phyloP scores from a whole-genome alignment of 2,113 vertebrate species.

The Naja naja region DNA sequence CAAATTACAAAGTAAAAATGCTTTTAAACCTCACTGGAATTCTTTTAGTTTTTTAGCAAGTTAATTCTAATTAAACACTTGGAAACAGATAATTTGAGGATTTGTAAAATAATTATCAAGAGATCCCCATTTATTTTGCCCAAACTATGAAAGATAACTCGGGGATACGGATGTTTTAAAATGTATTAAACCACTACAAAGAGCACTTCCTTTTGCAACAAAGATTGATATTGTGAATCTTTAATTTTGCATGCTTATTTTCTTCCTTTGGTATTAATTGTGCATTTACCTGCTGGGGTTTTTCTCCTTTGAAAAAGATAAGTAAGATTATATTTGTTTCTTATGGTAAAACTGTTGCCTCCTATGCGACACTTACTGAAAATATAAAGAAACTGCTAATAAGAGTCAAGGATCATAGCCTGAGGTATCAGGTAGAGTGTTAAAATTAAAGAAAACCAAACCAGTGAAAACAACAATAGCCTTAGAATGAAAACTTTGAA shows the following conservation, averaged over 20 bases:
- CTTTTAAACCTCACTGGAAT: not conserved
- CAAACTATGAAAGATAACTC: not conserved
- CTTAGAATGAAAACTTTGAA: not conserved
- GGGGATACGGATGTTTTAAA: not conserved
- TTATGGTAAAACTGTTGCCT: not conserved
- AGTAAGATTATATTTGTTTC: not conserved
- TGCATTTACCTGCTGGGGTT: not conserved
- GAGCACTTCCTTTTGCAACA: not conserved
- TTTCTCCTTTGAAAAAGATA: not conserved
- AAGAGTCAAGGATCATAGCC: not conserved
- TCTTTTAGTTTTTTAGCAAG: not conserved
- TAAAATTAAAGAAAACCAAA: not conserved
- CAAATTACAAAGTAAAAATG: not conserved
- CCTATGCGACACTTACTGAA: not conserved
- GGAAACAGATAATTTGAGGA: not conserved
- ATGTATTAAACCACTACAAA: not conserved
- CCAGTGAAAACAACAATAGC: not conserved
- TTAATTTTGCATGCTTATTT: not conserved
- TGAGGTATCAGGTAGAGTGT: too few species aligned
- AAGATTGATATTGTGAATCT: not conserved
- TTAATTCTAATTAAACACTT: not conserved
- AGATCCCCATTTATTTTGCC: not conserved
- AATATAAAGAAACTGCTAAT: not conserved
- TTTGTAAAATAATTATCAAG: not conserved
- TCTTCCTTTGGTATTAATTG: not conserved